Percentiles rank a stretch among this genome's conserved stretches.
Conservation (phyloP, 2,797 vertebrate genomes). For the Atherinosoma microstoma region DNA sequence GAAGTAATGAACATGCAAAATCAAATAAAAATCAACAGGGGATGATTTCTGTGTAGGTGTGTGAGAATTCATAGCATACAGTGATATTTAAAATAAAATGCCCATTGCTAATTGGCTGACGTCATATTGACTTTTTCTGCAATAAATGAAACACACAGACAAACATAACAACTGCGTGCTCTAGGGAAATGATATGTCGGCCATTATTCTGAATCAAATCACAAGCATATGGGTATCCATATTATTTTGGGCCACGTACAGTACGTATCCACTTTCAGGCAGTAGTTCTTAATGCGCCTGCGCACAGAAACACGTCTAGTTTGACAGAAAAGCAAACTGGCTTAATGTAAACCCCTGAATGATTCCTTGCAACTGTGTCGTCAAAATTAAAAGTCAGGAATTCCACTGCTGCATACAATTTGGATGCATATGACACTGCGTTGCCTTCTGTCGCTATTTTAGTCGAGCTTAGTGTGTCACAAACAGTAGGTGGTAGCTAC, state of each 20-base stretch:
- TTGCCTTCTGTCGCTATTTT: background rate
- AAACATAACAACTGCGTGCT: background rate
- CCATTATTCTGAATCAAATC: background rate
- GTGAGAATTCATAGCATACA: background rate
- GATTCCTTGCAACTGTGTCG: background rate
- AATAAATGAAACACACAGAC: background rate
- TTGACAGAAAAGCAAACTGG: constrained; percentile 21
- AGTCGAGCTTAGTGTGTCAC: constrained; percentile 3
- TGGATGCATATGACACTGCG: background rate
- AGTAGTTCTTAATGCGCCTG: constrained; percentile 22
- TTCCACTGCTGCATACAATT: background rate
- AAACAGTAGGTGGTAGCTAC: constrained; percentile 2
- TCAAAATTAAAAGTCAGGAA: background rate
- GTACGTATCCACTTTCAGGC: background rate
- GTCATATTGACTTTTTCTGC: background rate
- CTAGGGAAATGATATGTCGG: too few species aligned
- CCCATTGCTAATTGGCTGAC: background rate
- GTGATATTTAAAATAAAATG: background rate
- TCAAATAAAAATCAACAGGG: background rate
- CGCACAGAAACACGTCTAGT: constrained; percentile 22
- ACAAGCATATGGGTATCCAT: background rate
- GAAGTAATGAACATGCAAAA: background rate
- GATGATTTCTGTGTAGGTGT: background rate
- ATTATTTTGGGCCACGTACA: background rate
- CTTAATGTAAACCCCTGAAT: constrained; percentile 1